phyloP scores from a whole-genome alignment of 2,797 vertebrate species.

The Sciurus carolinensis region DNA sequence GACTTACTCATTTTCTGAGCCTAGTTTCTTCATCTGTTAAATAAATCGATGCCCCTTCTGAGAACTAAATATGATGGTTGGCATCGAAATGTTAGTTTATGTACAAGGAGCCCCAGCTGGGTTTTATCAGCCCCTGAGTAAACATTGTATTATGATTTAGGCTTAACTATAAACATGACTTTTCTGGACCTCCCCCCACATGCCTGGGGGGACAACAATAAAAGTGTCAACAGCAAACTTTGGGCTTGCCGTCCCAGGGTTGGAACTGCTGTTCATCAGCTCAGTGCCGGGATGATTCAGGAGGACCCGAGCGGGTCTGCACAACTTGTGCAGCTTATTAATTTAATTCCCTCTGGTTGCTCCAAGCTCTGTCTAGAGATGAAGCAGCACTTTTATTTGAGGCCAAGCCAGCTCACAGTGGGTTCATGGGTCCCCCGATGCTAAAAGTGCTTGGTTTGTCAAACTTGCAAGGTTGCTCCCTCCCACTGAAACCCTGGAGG shows the following conservation, averaged over 20 bases:
- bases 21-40: not conserved
- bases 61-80: not conserved
- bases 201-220: not conserved
- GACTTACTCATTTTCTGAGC: not conserved
- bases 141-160: not conserved
- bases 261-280: not conserved
- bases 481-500: not conserved
- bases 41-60: not conserved
- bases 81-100: not conserved
- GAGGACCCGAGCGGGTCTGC: not conserved
- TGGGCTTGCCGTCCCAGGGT: not conserved
- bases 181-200: not conserved
- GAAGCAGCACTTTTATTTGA: constrained; percentile 74
- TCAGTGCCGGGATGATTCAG: not conserved
- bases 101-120: not conserved
- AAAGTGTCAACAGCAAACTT: not conserved
- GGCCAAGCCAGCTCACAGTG: constrained; percentile 63
- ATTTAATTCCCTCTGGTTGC: constrained; percentile 65
- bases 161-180: not conserved
- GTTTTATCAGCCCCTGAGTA: not conserved
- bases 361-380: not conserved
- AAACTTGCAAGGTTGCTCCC: not conserved
- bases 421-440: not conserved
- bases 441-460: constrained; percentile 38
- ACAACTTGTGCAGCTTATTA: constrained; percentile 6